Percentiles rank a stretch among this genome's conserved stretches.
Conservation (phyloP, 2,113 vertebrate genomes). For the Microcebus ravelobensis region DNA sequence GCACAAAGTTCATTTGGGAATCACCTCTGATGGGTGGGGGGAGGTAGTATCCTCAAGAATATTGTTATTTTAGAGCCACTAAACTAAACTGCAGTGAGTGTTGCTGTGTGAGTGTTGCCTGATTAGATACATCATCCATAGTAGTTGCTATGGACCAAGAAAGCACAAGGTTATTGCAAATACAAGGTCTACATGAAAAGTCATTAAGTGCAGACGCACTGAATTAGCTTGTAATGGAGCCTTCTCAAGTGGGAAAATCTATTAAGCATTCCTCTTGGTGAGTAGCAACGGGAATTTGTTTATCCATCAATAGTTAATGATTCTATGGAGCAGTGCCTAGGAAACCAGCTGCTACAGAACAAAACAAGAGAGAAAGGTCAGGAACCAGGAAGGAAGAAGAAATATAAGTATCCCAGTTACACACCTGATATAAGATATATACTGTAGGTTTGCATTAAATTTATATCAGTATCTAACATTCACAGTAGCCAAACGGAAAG, state of each 20-base stretch:
- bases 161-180: neutral
- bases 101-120: neutral
- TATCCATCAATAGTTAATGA: conserved; percentile 40
- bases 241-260: neutral
- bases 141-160: neutral
- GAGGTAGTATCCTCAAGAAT: neutral
- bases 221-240: neutral
- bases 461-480: neutral
- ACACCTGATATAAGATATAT: neutral
- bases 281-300: conserved; percentile 40
- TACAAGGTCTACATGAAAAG: neutral
- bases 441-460: neutral
- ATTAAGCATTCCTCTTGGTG: neutral
- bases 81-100: neutral
- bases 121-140: neutral
- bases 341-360: neutral
- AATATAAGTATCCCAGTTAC: neutral
- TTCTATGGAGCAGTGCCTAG: neutral
- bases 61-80: neutral
- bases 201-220: neutral
- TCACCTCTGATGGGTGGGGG: neutral
- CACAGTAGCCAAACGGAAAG: neutral
- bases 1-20: neutral
- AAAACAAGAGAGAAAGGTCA: neutral
- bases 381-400: neutral